These are phyloP conservation scores for Agrilus mali DNA, from an alignment of 2,888 invertebrate genomes.

Conservation along the genomic window DNA sequence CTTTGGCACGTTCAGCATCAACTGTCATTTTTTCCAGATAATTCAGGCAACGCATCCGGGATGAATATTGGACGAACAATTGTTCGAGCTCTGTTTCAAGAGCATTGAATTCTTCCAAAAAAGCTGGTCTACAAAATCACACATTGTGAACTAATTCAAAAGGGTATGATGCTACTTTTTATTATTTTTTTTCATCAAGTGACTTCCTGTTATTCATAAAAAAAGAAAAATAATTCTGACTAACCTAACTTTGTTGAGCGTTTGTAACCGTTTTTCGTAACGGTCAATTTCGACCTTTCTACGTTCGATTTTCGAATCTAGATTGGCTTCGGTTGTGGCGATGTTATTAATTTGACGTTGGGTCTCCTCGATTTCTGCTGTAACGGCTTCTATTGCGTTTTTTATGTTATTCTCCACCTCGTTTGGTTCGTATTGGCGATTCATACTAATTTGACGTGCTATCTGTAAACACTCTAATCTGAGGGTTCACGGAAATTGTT, in stretches of 20 bases:
- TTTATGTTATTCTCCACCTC: slow-evolving; percentile 71
- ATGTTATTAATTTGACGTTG: slow-evolving; percentile 72
- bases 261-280: slow-evolving; percentile 84
- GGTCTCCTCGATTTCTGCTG: slow-evolving; percentile 58
- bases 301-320: slow-evolving; percentile 87
- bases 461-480: slow-evolving; percentile 35
- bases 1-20: slow-evolving; percentile 64
- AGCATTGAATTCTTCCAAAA: slow-evolving; percentile 88
- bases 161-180: too few species aligned
- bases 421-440: slow-evolving; percentile 68
- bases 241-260: slow-evolving; percentile 86
- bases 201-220: too few species aligned
- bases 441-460: slow-evolving; percentile 65
- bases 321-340: slow-evolving; percentile 74
- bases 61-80: slow-evolving; percentile 78
- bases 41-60: slow-evolving; percentile 76
- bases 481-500: too few species aligned
- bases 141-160: too few species aligned
- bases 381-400: slow-evolving; percentile 57
- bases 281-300: slow-evolving; percentile 80
- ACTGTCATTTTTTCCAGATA: slow-evolving; percentile 79
- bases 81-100: slow-evolving; percentile 74
- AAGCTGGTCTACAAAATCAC: slow-evolving; percentile 61
- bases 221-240: slow-evolving; percentile 6
- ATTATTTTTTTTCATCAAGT: too few species aligned